Conservation (phyloP, 2,888 invertebrate species). For the Hoplodrina ambigua region DNA sequence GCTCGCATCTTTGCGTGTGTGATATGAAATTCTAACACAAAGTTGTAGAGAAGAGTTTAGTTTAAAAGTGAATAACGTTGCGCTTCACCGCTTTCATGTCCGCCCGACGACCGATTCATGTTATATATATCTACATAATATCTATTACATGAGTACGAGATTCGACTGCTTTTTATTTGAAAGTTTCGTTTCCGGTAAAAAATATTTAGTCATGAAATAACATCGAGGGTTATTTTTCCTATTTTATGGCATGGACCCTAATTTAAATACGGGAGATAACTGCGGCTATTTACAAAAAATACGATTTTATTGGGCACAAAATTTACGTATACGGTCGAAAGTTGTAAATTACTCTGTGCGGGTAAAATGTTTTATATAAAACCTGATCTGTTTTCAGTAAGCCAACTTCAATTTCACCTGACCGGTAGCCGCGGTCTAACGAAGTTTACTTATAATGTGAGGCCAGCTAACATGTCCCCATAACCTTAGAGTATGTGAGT, state of each 20-base stretch:
- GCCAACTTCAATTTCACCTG: constrained; percentile 14
- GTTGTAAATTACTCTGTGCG: background rate
- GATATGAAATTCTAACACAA: constrained; percentile 56
- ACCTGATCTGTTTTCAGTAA: constrained; percentile 5
- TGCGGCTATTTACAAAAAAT: no score
- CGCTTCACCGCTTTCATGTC: constrained; percentile 43
- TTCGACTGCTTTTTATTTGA: constrained; percentile 11
- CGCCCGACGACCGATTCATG: constrained; percentile 10
- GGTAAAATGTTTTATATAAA: background rate
- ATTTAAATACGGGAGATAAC: no score
- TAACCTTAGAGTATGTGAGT: constrained; percentile 28
- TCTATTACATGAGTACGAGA: constrained; percentile 6
- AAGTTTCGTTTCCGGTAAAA: background rate
- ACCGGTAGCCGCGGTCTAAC: background rate
- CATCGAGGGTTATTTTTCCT: no score
- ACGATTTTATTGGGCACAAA: no score
- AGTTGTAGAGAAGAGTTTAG: constrained; percentile 51
- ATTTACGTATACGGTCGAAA: no score
- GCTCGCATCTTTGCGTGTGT: constrained; percentile 39
- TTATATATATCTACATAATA: constrained; percentile 17
- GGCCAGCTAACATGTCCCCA: constrained; percentile 12
- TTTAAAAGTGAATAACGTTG: constrained; percentile 52
- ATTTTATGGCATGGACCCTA: no score
- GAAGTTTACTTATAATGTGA: constrained; percentile 7
- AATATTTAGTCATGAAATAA: no score